These are phyloP conservation scores for Drosophila novamexicana DNA, from an alignment of 1,140 invertebrate species.

Conservation along the genomic window DNA sequence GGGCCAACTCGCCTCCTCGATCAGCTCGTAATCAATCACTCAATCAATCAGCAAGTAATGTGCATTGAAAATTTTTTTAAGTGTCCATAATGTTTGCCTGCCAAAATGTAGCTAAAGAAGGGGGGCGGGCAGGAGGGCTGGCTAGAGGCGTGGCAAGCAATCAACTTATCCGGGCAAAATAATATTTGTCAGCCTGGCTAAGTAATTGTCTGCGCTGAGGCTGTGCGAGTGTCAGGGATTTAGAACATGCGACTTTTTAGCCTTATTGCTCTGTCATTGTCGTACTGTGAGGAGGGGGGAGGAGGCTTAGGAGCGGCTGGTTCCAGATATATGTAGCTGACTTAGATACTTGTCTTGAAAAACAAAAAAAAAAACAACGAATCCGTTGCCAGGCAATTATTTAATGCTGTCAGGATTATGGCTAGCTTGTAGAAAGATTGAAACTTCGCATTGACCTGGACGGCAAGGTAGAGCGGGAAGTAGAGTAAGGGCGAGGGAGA, in stretches of 20 bases:
- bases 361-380: slow-evolving; percentile 15
- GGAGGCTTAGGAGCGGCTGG: not conserved
- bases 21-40: slow-evolving; percentile 73
- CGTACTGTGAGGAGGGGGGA: no score
- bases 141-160: slow-evolving; percentile 1
- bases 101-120: slow-evolving; percentile 31
- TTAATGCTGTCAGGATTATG: slow-evolving; percentile 39
- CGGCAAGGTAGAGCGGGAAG: not conserved
- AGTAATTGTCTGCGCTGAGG: slow-evolving; percentile 33
- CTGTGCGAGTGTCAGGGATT: slow-evolving; percentile 32
- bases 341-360: slow-evolving; percentile 28
- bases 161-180: slow-evolving; percentile 24
- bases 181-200: slow-evolving; percentile 34
- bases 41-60: slow-evolving; percentile 83
- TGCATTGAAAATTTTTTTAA: slow-evolving; percentile 78
- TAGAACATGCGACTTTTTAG: slow-evolving; percentile 33
- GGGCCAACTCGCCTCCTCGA: slow-evolving; percentile 6
- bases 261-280: slow-evolving; percentile 49
- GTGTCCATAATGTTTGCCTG: slow-evolving; percentile 73
- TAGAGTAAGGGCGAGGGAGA: not conserved
- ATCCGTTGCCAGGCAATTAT: slow-evolving; percentile 42
- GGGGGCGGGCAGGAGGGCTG: not conserved
- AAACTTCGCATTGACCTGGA: not conserved
- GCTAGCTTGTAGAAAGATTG: slow-evolving; percentile 30
- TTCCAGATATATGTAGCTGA: slow-evolving; percentile 5